These are phyloP conservation scores for Ginglymostoma cirratum DNA, from an alignment of 2,113 vertebrate species.

Conservation along the genomic window DNA sequence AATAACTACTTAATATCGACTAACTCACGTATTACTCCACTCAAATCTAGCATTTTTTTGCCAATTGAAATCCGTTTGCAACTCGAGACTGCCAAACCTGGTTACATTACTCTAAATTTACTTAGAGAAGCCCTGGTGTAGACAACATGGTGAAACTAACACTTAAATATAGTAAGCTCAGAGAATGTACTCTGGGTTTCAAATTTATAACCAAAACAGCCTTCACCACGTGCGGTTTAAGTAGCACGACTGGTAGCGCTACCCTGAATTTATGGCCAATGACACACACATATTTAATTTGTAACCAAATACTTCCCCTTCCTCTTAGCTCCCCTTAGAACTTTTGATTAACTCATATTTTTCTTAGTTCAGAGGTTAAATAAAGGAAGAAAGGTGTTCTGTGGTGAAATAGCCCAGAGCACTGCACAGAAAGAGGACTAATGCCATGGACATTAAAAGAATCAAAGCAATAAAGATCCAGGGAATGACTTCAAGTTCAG, in stretches of 20 bases:
- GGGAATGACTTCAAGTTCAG: slow-evolving; percentile 58
- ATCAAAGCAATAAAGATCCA: slow-evolving; percentile 44
- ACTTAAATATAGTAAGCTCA: slow-evolving; percentile 32
- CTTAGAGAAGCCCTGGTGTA: slow-evolving; percentile 4
- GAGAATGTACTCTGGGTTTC: slow-evolving; percentile 43
- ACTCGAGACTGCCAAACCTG: slow-evolving; percentile 28
- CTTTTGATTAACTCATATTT: slow-evolving; percentile 70
- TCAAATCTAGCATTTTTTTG: not conserved
- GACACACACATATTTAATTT: slow-evolving; percentile 96
- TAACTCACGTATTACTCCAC: not conserved
- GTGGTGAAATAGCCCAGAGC: slow-evolving; percentile 65
- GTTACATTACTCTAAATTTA: slow-evolving; percentile 14
- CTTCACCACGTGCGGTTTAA: slow-evolving; percentile 61
- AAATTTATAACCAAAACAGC: slow-evolving; percentile 65
- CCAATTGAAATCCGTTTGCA: slow-evolving; percentile 13
- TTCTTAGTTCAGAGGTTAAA: slow-evolving; percentile 95
- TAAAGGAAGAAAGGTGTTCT: slow-evolving; percentile 84
- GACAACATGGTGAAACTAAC: slow-evolving; percentile 17
- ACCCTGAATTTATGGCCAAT: slow-evolving; percentile 80
- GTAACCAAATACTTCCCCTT: slow-evolving; percentile 98
- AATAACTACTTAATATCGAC: not conserved
- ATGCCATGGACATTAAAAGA: slow-evolving; percentile 49
- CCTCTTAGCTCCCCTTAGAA: slow-evolving; percentile 75
- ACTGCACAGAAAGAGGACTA: slow-evolving; percentile 46
- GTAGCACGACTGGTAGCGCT: slow-evolving; percentile 64